These are phyloP conservation scores for Hippocampus barbouri DNA, from an alignment of 2,113 vertebrate genomes.

Conservation along the genomic window DNA sequence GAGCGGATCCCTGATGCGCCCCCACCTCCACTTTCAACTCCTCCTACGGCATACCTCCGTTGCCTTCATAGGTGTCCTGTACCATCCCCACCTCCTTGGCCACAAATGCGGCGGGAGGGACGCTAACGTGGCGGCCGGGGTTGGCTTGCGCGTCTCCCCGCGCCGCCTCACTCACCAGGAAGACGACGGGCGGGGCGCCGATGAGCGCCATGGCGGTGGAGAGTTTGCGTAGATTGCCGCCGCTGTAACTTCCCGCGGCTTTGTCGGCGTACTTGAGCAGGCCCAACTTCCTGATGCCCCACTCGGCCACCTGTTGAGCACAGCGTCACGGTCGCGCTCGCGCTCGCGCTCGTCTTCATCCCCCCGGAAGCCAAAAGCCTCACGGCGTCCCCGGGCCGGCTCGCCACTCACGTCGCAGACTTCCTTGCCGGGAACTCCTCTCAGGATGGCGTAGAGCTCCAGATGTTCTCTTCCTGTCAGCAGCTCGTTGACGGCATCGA, in stretches of 20 bases:
- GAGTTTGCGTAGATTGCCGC: conserved; percentile 95
- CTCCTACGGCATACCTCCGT: too few species aligned
- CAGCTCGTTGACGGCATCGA: conserved; percentile 93
- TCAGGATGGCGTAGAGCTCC: conserved; percentile 91
- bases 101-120: too few species aligned
- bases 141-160: conserved; percentile 5
- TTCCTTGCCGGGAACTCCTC: conserved; percentile 90
- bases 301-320: conserved; percentile 81
- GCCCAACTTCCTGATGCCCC: conserved; percentile 91
- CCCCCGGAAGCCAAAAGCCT: neutral
- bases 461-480: conserved; percentile 93
- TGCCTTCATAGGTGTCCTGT: too few species aligned
- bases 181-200: conserved; percentile 91
- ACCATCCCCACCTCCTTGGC: too few species aligned
- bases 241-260: conserved; percentile 89
- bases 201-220: conserved; percentile 95
- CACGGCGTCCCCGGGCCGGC: neutral
- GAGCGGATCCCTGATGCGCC: too few species aligned
- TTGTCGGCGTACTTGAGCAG: conserved; percentile 90
- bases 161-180: conserved; percentile 78
- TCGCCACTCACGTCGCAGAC: conserved; percentile 84
- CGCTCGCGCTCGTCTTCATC: too few species aligned
- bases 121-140: neutral
- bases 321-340: neutral
- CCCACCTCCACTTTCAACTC: too few species aligned